Base-by-base conservation (phyloP, 2,888 invertebrate species). In the Mycalesis mineus region DNA sequence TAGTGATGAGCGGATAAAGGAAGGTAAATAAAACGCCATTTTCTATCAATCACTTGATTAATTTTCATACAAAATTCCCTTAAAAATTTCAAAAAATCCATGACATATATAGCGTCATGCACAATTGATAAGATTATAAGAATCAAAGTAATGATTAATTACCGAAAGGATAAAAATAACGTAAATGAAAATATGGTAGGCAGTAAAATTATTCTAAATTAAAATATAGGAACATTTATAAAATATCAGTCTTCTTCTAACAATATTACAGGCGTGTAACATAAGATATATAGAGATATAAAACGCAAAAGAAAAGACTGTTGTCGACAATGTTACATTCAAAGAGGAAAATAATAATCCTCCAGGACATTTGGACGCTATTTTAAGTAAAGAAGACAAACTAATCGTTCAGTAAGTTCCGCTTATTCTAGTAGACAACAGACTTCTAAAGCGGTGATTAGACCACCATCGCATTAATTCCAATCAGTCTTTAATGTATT, bases 61-160 rank as follows among this genome's bases (percentile, higher is more conserved):
- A 83, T 81, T 86, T 84, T 82, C 80, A 82, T 88, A 88, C 87
- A 89, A 89, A 89, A 89, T 83, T 86, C 86, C 86, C 85, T 87
- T 87, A 85, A 88, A 88, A 88, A 81, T 86, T 87, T 88, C 84
- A 87, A 89, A 88, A 89, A 88, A 82, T 82, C 71, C 73, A 77
- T 84, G 88, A 89, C 88, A 80, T 83, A 85, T 88, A 89, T 87
- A 88, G 87, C 86, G 88, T 88, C 88, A 84, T 81, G 84, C 82
- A 84, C 82, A 84, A 82, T 88, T 84, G 82, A 86, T 88, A 84
- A 82, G 83, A 81, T 82, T 84, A 85, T 73, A 84, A 81, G 81
- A 82, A 82, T 84, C 78, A 81, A 84, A 84, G 80, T 83, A 82
- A 83, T 80, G 72, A 79, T 79, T 76, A n/a, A 69, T 70, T 84